Conservation (phyloP, 2,113 vertebrate species). For the Apus apus region DNA sequence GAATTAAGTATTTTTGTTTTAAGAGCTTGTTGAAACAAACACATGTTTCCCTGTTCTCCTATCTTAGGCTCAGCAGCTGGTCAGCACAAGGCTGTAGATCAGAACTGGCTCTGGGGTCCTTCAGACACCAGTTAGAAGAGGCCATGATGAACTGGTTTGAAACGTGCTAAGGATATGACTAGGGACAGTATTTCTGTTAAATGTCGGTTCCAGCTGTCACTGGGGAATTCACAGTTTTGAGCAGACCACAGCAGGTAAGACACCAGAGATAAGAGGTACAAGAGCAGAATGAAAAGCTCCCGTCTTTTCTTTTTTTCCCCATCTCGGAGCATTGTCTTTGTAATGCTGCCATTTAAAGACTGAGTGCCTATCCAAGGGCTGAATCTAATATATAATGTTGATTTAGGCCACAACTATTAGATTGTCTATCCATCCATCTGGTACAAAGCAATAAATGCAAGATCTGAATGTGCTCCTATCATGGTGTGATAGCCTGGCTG, state of each 20-base stretch:
- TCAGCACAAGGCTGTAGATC: not conserved
- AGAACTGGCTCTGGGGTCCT: not conserved
- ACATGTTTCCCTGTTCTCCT: not conserved
- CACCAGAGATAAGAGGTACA: not conserved
- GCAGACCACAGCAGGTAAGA: not conserved
- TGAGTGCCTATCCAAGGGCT: not conserved
- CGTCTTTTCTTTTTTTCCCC: not conserved
- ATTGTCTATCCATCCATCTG: not conserved
- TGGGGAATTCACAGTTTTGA: not conserved
- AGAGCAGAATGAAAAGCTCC: not conserved
- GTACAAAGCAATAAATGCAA: not conserved
- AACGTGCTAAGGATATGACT: not conserved
- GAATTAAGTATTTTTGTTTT: slow-evolving; percentile 40
- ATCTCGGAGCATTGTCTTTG: not conserved
- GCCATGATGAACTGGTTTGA: not conserved
- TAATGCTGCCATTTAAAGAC: not conserved
- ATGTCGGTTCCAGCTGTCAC: not conserved
- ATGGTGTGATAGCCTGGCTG: not conserved
- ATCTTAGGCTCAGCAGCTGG: not conserved
- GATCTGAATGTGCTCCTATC: not conserved
- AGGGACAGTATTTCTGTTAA: not conserved
- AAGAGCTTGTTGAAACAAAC: not conserved
- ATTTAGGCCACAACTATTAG: not conserved
- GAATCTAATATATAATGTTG: not conserved
- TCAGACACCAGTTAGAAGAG: not conserved